A percentile compares a stretch with the other conserved stretches of the same genome.
Evolutionary conservation across 2,113 vertebrate genomes (phyloP).

Genomic region (Tinamus guttatus): DNA sequence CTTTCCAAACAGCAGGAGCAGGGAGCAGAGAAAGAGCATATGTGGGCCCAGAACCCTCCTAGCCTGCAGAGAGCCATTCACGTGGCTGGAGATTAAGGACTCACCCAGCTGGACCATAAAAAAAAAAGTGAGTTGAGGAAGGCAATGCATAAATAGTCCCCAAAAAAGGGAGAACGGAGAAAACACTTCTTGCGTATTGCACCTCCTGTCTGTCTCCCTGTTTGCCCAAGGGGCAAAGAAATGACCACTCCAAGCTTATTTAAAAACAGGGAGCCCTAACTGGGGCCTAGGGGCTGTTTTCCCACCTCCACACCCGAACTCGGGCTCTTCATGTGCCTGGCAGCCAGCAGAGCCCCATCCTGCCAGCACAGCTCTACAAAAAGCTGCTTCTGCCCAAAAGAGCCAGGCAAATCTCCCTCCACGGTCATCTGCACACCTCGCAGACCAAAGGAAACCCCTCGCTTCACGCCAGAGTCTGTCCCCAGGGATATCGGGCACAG

Average conservation of each 20-base stretch:
- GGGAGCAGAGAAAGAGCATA: neutral
- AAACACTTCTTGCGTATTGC: neutral
- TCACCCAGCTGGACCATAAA: neutral
- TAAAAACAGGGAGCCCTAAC: neutral
- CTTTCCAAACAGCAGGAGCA: conserved; percentile 38
- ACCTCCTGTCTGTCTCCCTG: neutral
- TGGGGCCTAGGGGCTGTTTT: neutral
- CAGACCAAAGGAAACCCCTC: conserved; percentile 3
- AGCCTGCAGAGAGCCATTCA: neutral
- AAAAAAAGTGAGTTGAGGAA: neutral
- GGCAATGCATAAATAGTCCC: neutral
- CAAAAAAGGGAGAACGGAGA: neutral
- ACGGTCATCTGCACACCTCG: neutral
- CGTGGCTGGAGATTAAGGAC: neutral
- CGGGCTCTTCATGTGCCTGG: neutral
- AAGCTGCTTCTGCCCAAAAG: neutral
- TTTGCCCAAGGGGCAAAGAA: neutral
- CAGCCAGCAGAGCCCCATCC: neutral
- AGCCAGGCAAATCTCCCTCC: neutral
- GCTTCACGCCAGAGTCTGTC: neutral
- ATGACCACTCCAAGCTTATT: neutral
- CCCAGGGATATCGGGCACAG: neutral
- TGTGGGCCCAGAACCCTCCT: neutral
- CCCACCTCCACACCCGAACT: neutral
- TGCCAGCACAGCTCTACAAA: neutral